Evolutionary conservation across 2,113 vertebrate species (phyloP), one percentile per base, ranked within the genome.

Genomic region (Lepus europaeus): DNA sequence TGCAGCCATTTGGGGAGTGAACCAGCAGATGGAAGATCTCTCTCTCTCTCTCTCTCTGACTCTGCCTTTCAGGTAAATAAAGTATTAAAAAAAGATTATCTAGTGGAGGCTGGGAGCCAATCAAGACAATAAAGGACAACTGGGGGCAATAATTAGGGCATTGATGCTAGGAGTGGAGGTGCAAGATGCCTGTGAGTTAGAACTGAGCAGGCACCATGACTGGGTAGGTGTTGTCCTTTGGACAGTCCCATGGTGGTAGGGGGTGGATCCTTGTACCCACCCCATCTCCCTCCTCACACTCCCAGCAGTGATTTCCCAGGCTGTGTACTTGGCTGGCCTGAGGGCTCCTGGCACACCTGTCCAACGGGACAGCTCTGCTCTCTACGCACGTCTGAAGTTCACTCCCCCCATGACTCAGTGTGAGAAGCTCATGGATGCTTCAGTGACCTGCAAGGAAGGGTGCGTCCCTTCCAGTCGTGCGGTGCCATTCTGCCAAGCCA

Each of bases 381-480:
- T 90, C 69, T 94, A 73, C 31, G 63, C 6, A 69, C 51, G 78
- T 69, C 74, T 53, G 22, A 92, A 64, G 91, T 90, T 88, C 78
- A 85, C 89, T 51, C 61, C 3, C 36, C 31, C 49, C 13, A 5
- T 93, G 96, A 92, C 69, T 97, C 93, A 95, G 63, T 36, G 20
- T 72, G 45, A 59, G 81, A 95, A 68, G 64, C 51, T 66, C 31
- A 85, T 63, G 56, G 95, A 33, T 85, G 68, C 27, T 36, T 96
- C 19, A 17, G 19, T 56, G 85, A 69, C 53, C 80, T 31, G 3
- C 2, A 14, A 79, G 70, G 45, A 94, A 84, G 36, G n/a, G 39
- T 93, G 70, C 95, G 85, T 95, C 88, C 85, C 6, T 14, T 76
- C 31, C 22, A 70, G 63, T 11, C 23, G 11, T 36, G 29, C 49